Base-by-base conservation (phyloP, 2,113 vertebrate genomes). In the Lamprologus speciosus region DNA sequence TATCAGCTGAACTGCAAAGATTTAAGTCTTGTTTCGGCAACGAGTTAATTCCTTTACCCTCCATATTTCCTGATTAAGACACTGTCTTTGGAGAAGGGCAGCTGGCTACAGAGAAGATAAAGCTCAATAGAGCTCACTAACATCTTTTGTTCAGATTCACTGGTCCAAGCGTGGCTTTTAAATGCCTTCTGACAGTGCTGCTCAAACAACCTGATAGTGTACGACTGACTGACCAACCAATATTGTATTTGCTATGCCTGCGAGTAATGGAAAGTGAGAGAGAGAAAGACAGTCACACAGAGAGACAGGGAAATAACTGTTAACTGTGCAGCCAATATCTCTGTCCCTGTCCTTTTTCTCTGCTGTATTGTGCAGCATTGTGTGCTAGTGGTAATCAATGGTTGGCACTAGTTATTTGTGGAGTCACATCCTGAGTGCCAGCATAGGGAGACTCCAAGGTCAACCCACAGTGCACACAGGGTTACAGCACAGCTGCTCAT, bases 381-480 rank as follows among this genome's bases (percentile, higher is more conserved):
- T 92, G 92, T 90, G 88, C 86, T 93, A 94, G 93, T 14, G 90
- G 94, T 90, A 95, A 96, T 96, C 95, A 92, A 96, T 96, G 89
- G 84, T 87, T 93, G 93, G 88, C 92, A 82, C 90, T 92, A 84
- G 94, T 93, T 92, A 94, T 94, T 93, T 94, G 92, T 94, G 80
- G 93, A 92, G 88, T 92, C 92, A 92, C 92, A 93, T 95, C 91
- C 95, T 94, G 92, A 95, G 93, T 93, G 91, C 89, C 85, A 85
- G 80, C 87, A 87, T 89, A 89, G 91, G 85, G 85, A 92, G 91
- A 91, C 85, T 87, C 88, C 95, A 96, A 96, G 95, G 96, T 95
- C 95, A 94, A 19, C 14, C n/a, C 19, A 5, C 83, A 79, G 92
- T 92, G 88, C 93, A 93, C 88, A 85, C 85, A 33, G 86, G 91